Conservation (phyloP, 2,797 vertebrate genomes). For the Crenichthys baileyi region DNA sequence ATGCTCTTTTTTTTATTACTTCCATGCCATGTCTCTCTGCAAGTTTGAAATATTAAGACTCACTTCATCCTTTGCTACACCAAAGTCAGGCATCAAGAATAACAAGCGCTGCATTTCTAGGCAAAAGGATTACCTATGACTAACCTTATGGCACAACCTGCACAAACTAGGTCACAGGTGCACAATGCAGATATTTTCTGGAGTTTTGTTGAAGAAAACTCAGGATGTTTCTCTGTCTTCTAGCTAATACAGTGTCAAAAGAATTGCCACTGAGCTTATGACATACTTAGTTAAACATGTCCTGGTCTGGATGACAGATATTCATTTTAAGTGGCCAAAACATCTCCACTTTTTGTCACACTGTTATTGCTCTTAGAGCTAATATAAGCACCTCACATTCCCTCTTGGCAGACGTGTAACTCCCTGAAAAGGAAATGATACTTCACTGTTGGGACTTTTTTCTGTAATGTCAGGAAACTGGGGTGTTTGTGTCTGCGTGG, state of each 20-base stretch:
- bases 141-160: constrained; percentile 17
- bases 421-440: constrained; percentile 27
- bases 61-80: constrained; percentile 12
- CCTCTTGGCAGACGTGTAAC: constrained; percentile 11
- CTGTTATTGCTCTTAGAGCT: constrained; percentile 21
- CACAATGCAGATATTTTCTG: constrained; percentile 10
- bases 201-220: background rate
- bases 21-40: background rate
- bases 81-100: constrained; percentile 22
- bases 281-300: constrained; percentile 11
- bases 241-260: background rate
- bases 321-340: background rate
- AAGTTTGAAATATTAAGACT: constrained; percentile 13
- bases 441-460: constrained; percentile 8
- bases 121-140: constrained; percentile 33
- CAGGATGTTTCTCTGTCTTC: background rate
- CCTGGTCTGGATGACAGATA: constrained; percentile 11
- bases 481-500: too few species aligned
- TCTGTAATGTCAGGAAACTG: too few species aligned
- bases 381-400: constrained; percentile 28
- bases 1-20: background rate
- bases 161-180: constrained; percentile 20
- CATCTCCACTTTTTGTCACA: background rate
- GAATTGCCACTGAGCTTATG: constrained; percentile 1
- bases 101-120: constrained; percentile 29